A percentile compares a stretch with the other conserved stretches of the same genome.
phyloP scores from a whole-genome alignment of 2,113 vertebrate species.

The cat (Felis catus) region DNA sequence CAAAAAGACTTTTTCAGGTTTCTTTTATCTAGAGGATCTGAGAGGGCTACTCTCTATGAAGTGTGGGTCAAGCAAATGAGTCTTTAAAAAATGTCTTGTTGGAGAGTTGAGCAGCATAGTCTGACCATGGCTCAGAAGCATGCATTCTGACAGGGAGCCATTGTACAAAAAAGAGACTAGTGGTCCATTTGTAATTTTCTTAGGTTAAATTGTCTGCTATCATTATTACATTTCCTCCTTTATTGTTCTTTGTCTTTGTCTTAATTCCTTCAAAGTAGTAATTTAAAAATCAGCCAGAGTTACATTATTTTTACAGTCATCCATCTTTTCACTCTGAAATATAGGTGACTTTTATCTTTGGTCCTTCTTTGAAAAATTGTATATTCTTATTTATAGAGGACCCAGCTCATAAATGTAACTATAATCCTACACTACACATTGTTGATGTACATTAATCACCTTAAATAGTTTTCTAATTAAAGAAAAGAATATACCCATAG shows the following conservation, averaged over 20 bases:
- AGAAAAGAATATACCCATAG: background rate
- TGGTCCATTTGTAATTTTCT: background rate
- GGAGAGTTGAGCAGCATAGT: too few relatives aligned
- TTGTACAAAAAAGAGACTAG: background rate
- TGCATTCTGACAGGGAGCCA: background rate
- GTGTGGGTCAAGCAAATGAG: background rate
- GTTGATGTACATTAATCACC: background rate
- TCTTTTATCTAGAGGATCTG: background rate
- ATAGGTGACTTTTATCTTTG: background rate
- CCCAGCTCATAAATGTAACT: background rate
- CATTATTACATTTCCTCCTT: background rate
- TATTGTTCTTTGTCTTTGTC: background rate
- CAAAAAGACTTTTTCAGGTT: background rate
- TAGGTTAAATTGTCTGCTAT: background rate
- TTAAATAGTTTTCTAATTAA: conserved; percentile 29
- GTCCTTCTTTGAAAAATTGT: conserved; percentile 2
- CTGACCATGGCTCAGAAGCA: background rate
- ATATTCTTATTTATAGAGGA: background rate
- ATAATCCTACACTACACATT: background rate
- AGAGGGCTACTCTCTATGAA: background rate
- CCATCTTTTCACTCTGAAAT: background rate
- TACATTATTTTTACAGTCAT: background rate
- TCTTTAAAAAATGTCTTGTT: background rate
- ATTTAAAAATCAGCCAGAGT: background rate
- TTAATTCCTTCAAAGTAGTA: background rate